These are phyloP conservation scores for Percopsis transmontana DNA, from an alignment of 2,113 vertebrate genomes.

Conservation along the genomic window DNA sequence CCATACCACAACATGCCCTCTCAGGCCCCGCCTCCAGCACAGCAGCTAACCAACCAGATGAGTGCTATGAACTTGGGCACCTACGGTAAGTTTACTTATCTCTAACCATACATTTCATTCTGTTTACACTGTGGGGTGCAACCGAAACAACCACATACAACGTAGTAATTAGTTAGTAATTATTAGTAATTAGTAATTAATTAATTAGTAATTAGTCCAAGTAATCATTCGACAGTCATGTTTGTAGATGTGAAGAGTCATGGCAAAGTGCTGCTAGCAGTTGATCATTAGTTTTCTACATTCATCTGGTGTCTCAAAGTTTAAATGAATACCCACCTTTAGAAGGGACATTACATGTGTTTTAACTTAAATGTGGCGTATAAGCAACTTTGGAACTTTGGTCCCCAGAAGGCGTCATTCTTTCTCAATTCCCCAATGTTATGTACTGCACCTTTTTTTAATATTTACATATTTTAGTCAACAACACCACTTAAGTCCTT, in stretches of 20 bases:
- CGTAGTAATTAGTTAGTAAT: too few species aligned
- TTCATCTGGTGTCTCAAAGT: background rate
- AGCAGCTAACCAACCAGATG: slow-evolving; percentile 86
- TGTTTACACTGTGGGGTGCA: background rate
- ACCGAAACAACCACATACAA: background rate
- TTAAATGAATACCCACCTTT: background rate
- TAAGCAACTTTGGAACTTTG: background rate
- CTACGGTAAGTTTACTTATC: slow-evolving; percentile 78
- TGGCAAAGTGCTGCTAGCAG: background rate
- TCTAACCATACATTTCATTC: background rate
- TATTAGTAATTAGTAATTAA: too few species aligned
- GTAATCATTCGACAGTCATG: background rate
- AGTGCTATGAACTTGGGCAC: slow-evolving; percentile 84
- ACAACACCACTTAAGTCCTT: too few species aligned
- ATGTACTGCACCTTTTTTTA: too few species aligned
- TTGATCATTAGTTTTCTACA: background rate
- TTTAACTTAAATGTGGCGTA: background rate
- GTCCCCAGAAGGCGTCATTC: too few species aligned
- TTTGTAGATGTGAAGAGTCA: background rate
- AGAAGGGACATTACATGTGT: background rate
- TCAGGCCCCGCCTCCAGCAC: slow-evolving; percentile 65
- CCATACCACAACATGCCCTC: slow-evolving; percentile 71
- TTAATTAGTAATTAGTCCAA: background rate
- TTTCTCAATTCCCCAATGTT: too few species aligned
- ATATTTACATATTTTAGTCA: too few species aligned